phyloP scores from a whole-genome alignment of 1,140 invertebrate species.

The Pseudomyrmex flavicornis region DNA sequence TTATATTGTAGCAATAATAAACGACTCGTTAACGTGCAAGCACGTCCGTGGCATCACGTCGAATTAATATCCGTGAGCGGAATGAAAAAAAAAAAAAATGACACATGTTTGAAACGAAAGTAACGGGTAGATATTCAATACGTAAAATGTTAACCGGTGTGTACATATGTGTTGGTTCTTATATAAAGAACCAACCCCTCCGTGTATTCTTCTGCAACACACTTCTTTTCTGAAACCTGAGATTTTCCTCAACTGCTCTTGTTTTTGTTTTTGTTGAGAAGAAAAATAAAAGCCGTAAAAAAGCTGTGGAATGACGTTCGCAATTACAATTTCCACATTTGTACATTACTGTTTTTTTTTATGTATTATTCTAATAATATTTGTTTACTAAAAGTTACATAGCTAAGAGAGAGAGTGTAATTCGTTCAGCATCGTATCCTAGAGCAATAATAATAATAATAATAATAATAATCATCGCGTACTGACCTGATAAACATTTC shows the following conservation, averaged over 20 bases:
- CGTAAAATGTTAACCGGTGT: not conserved
- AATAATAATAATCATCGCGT: slow-evolving; percentile 30
- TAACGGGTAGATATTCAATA: slow-evolving; percentile 35
- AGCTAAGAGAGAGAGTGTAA: not conserved
- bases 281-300: not conserved
- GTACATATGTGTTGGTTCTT: too few relatives aligned
- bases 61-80: slow-evolving; percentile 49
- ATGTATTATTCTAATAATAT: too few relatives aligned
- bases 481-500: slow-evolving; percentile 53
- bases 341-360: too few relatives aligned
- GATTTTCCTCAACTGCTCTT: not conserved
- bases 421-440: not conserved
- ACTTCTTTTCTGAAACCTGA: too few relatives aligned
- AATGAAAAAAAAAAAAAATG: slow-evolving; percentile 36
- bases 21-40: slow-evolving; percentile 50
- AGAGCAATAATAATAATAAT: slow-evolving; percentile 49
- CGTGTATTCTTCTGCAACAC: not conserved
- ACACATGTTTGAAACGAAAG: slow-evolving; percentile 3
- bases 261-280: too few relatives aligned
- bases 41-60: slow-evolving; percentile 50
- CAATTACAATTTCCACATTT: too few relatives aligned
- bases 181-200: slow-evolving; percentile 3
- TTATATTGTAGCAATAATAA: slow-evolving; percentile 1
- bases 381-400: not conserved
- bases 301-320: too few relatives aligned